These are phyloP conservation scores for Bursaphelenchus mucronatus DNA, from an alignment of 1,140 invertebrate genomes.

Conservation along the genomic window DNA sequence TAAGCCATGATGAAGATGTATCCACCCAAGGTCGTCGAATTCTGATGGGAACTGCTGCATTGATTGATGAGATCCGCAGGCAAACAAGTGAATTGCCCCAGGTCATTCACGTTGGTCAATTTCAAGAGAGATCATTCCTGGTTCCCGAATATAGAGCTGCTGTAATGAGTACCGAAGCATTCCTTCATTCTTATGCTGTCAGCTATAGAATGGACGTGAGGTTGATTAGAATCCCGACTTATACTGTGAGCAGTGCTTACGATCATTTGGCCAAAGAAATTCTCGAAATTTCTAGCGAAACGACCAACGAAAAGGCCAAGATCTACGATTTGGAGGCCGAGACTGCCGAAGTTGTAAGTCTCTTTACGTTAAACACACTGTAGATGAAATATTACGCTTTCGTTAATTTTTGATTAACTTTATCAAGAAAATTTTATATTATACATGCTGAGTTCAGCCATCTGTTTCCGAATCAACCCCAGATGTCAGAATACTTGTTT, in stretches of 20 bases:
- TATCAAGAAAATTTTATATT: no score
- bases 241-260: constrained; percentile 1
- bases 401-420: no score
- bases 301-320: constrained; percentile 6
- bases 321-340: constrained; percentile 21
- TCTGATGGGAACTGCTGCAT: constrained; percentile 7
- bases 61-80: constrained; percentile 14
- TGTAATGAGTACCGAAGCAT: constrained; percentile 9
- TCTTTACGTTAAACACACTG: background rate
- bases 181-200: constrained; percentile 28
- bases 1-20: constrained; percentile 3
- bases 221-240: constrained; percentile 3
- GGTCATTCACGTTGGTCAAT: constrained; percentile 5
- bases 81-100: constrained; percentile 1
- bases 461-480: background rate
- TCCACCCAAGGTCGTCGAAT: background rate
- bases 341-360: background rate
- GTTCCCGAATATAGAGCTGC: constrained; percentile 9
- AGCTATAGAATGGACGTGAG: constrained; percentile 21
- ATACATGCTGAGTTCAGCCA: background rate
- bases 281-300: background rate
- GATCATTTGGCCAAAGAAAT: constrained; percentile 8
- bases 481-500: constrained; percentile 26
- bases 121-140: background rate
- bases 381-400: background rate